Evolutionary conservation across 2,797 vertebrate species (phyloP).

Genomic region (Silurus lanzhouensis): DNA sequence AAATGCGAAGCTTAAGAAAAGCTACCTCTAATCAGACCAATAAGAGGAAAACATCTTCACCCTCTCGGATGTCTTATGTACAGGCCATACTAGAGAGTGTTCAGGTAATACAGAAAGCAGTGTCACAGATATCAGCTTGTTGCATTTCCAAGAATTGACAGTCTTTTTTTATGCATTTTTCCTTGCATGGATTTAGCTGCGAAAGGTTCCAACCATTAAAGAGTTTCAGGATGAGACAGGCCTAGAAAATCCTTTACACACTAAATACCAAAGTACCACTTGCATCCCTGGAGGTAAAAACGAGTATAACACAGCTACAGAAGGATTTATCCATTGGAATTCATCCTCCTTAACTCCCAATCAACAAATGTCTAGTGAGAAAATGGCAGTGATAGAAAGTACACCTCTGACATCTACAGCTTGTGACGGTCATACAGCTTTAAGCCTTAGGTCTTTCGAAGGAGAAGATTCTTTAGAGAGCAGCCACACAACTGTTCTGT

Average conservation of each 20-base stretch:
- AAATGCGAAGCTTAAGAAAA: conserved; percentile 69
- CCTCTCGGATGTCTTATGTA: conserved; percentile 59
- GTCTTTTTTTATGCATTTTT: conserved; percentile 2
- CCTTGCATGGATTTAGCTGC: conserved; percentile 60
- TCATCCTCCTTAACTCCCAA: conserved; percentile 30
- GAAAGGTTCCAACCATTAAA: conserved; percentile 68
- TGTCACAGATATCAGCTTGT: neutral
- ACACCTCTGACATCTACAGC: conserved; percentile 59
- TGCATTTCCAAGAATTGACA: neutral
- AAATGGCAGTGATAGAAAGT: conserved; percentile 14
- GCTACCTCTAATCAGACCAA: conserved; percentile 51
- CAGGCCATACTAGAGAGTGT: conserved; percentile 69
- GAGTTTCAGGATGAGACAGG: conserved; percentile 65
- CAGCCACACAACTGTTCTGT: conserved; percentile 41
- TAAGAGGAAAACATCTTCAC: conserved; percentile 46
- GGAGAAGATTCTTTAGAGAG: conserved; percentile 21
- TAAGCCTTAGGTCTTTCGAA: conserved; percentile 49
- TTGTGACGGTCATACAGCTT: conserved; percentile 53
- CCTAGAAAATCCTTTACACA: conserved; percentile 26
- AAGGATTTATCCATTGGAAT: conserved; percentile 32
- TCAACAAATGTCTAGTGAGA: conserved; percentile 32
- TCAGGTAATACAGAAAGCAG: conserved; percentile 61
- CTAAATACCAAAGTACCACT: neutral
- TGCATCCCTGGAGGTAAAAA: conserved; percentile 17
- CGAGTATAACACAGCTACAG: conserved; percentile 14